Percentiles rank a stretch among this genome's conserved stretches.
These are phyloP conservation scores for Eupithecia vulgata DNA, from an alignment of 2,888 invertebrate species.

Conservation along the genomic window DNA sequence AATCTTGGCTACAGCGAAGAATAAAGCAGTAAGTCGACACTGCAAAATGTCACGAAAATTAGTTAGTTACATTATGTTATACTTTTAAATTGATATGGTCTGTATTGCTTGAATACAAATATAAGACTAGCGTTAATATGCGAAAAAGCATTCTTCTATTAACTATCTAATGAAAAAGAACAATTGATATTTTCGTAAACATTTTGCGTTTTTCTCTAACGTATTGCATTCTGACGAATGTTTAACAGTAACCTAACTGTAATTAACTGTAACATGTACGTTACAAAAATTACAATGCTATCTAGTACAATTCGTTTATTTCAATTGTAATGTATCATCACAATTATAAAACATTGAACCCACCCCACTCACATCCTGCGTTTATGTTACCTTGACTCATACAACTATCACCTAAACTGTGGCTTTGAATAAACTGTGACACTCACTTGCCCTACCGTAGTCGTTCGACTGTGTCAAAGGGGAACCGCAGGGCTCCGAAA, in stretches of 20 bases:
- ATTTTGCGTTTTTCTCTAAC: not conserved
- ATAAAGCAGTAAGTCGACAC: slow-evolving; percentile 3
- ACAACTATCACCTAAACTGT: not conserved
- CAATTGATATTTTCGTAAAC: not conserved
- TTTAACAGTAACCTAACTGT: too few species aligned
- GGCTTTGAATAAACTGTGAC: slow-evolving; percentile 1
- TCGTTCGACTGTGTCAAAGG: slow-evolving; percentile 49
- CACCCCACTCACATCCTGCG: slow-evolving; percentile 34
- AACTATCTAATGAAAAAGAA: not conserved
- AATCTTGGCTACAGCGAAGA: slow-evolving; percentile 13
- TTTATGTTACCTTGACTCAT: slow-evolving; percentile 25
- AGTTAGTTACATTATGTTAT: not conserved
- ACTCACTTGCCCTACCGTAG: slow-evolving; percentile 22
- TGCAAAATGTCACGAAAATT: not conserved
- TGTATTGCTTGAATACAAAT: not conserved
- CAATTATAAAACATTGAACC: slow-evolving; percentile 8
- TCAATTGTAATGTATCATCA: not conserved
- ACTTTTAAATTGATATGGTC: not conserved
- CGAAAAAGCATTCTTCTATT: not conserved
- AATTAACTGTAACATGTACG: not conserved
- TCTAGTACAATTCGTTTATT: not conserved
- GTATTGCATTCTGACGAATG: not conserved
- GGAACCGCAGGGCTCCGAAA: slow-evolving; percentile 66
- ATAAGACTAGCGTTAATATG: not conserved
- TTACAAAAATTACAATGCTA: not conserved